A percentile compares a stretch with the other conserved stretches of the same genome.
Conservation (phyloP, 2,888 invertebrate species). For the Drosophila melanocephala region DNA sequence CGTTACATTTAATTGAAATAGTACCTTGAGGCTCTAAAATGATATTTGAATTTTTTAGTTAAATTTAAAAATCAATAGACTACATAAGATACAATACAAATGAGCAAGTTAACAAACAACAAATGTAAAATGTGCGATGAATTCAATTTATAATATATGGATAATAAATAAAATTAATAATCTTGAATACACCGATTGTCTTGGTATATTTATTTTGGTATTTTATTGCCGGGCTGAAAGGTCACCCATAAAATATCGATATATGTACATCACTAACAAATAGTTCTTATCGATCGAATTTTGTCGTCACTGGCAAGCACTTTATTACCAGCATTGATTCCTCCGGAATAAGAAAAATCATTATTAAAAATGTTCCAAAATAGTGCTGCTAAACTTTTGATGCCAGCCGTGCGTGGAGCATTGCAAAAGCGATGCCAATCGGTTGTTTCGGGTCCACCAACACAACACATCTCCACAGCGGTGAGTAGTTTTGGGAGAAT, state of each 20-base stretch:
- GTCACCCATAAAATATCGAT: slow-evolving; percentile 16
- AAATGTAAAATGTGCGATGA: slow-evolving; percentile 7
- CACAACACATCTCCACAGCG: slow-evolving; percentile 79
- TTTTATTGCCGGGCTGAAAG: background rate
- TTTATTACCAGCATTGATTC: slow-evolving; percentile 40
- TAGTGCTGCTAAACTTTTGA: slow-evolving; percentile 80
- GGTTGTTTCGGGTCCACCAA: slow-evolving; percentile 84
- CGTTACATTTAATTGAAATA: slow-evolving; percentile 35
- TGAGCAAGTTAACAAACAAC: slow-evolving; percentile 7
- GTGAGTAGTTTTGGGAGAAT: slow-evolving; percentile 74
- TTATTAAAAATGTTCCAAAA: slow-evolving; percentile 80
- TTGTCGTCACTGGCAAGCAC: slow-evolving; percentile 22
- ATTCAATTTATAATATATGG: slow-evolving; percentile 9
- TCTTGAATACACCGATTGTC: background rate
- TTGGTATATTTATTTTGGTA: background rate
- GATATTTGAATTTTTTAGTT: slow-evolving; percentile 56
- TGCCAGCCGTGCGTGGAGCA: slow-evolving; percentile 81
- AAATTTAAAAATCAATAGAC: slow-evolving; percentile 44
- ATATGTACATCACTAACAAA: background rate
- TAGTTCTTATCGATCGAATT: slow-evolving; percentile 18
- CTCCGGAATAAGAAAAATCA: slow-evolving; percentile 17
- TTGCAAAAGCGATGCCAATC: slow-evolving; percentile 83
- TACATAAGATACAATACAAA: slow-evolving; percentile 7
- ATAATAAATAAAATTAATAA: slow-evolving; percentile 1
- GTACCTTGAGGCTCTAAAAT: slow-evolving; percentile 56